These are phyloP conservation scores for Scophthalmus maximus DNA, from an alignment of 2,113 vertebrate genomes.

Conservation along the genomic window DNA sequence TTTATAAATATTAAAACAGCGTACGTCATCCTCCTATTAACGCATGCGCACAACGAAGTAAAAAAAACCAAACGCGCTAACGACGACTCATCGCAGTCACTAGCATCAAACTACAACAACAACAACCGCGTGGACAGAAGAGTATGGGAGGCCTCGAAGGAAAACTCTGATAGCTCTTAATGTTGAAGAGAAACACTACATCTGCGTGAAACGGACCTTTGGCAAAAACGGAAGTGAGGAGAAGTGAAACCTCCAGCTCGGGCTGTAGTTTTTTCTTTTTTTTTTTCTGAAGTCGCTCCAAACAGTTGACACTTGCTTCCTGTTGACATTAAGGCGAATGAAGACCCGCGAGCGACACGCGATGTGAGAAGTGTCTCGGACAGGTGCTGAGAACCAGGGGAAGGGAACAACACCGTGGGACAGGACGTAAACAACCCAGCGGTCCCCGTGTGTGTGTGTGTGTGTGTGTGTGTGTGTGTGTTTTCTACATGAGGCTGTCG, in stretches of 20 bases:
- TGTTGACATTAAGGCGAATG: conserved; percentile 37
- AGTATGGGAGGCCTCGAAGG: too few species aligned
- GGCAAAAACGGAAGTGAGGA: background rate
- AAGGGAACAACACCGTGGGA: background rate
- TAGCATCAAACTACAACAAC: conserved; percentile 15
- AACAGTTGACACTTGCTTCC: conserved; percentile 63
- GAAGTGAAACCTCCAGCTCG: conserved; percentile 17
- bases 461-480: conserved; percentile 6
- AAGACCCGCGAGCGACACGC: background rate
- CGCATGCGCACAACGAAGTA: conserved; percentile 62
- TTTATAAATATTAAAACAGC: conserved; percentile 34
- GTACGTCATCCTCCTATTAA: background rate
- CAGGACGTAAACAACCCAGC: conserved; percentile 16
- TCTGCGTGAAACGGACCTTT: background rate
- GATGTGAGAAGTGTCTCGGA: conserved; percentile 5
- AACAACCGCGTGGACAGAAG: background rate
- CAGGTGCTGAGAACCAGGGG: too few species aligned
- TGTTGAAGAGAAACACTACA: background rate
- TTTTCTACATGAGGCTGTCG: conserved; percentile 58
- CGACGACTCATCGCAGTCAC: conserved; percentile 6
- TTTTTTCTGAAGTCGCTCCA: conserved; percentile 38
- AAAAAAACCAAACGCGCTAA: conserved; percentile 34
- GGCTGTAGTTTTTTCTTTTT: conserved; percentile 16
- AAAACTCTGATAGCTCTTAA: rapidly evolving
- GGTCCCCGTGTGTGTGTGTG: background rate